Conservation (phyloP, 2,113 vertebrate genomes). For the Phylloscopus whistleri region DNA sequence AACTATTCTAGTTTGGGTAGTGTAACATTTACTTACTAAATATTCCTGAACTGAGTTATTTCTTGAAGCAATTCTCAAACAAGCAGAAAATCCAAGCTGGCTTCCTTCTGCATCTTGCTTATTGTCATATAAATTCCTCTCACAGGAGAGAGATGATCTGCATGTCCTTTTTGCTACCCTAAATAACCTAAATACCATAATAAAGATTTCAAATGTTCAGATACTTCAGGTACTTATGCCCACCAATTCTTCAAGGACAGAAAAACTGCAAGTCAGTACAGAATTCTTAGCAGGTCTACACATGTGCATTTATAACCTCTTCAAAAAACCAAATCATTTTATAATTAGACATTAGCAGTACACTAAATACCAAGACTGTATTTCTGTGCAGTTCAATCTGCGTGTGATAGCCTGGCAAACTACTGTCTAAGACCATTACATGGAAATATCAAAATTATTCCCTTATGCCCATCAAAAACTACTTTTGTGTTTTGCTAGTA, state of each 20-base stretch:
- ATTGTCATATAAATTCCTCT: not conserved
- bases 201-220: not conserved
- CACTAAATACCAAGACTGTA: not conserved
- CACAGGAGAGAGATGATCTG: not conserved
- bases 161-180: not conserved
- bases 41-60: not conserved
- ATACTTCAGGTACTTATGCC: not conserved
- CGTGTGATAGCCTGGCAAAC: not conserved
- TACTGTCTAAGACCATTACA: not conserved
- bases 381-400: not conserved
- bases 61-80: not conserved
- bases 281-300: not conserved
- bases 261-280: not conserved
- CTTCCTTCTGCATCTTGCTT: not conserved
- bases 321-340: not conserved
- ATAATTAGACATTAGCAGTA: not conserved
- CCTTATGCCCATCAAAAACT: not conserved
- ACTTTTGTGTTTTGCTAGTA: constrained; percentile 6
- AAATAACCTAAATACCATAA: not conserved
- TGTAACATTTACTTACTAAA: not conserved
- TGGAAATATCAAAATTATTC: constrained; percentile 10
- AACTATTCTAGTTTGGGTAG: not conserved
- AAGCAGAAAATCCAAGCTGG: not conserved
- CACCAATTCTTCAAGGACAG: not conserved
- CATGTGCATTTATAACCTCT: not conserved